Base-by-base conservation (phyloP, 1,140 invertebrate species). In the Anoplophora glabripennis region DNA sequence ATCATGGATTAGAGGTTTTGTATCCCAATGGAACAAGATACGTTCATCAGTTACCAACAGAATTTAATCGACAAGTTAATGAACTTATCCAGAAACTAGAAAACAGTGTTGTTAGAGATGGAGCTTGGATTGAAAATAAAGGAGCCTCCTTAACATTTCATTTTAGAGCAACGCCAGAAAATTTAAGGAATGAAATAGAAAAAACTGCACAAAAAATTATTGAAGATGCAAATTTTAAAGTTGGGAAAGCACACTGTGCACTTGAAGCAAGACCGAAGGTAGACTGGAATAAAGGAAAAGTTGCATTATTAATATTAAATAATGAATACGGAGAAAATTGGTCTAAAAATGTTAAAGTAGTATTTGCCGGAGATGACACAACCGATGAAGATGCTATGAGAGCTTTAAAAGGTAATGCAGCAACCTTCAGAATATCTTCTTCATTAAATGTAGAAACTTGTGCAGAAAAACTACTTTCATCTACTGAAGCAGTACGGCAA, bases 111-210 rank as follows among this genome's bases (percentile, higher is more conserved):
- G 57, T 63, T 3, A 34, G 55, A 41, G 58, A 66, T 37, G 64
- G 64, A 4, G 64, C 64, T 41, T 66, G 64, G 64, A 63, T 66
- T 48, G 64, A 66, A 53, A 58, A 66, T 12, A 66, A 66, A 58
- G 61, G 61, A 18, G 47, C 57, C 5, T 44, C 60, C 34, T 18
- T 66, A 35, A 66, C 64, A 15, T 66, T 63, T 44, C 64, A 66
- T 37, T 66, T 59, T 51, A 56, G 64, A 46, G 56, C 56, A 3
- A 46, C 51, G 0, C 61, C 64, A 3, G 60, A 59, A 21, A 41
- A 63, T 38, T 57, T 62, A 47, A 38, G 54, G 21, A 9, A 38
- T 2, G 41, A 63, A 15, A 63, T 63, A 33, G 57, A 63, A 54
- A 42, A 47, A 12, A 59, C 41, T 10, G 64, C 64, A 0, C 45